Evolutionary conservation across 2,888 invertebrate genomes (phyloP).

Genomic region (Trissoscelio sp.): DNA sequence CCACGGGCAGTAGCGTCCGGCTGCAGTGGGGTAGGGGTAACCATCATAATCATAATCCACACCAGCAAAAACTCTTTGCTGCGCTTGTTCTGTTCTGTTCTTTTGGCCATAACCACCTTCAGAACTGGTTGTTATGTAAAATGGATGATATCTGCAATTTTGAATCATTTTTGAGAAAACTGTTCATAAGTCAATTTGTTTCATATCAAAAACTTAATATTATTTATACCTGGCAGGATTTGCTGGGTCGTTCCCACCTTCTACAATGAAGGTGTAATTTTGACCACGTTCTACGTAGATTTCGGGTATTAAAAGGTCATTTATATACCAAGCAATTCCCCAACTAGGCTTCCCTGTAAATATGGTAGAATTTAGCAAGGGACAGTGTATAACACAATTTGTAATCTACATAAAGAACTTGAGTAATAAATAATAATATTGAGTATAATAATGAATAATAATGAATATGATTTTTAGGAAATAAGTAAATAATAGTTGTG

Average conservation of each 20-base stretch:
- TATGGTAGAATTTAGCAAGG: no score
- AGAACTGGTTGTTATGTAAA: conserved; percentile 94
- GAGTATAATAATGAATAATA: no score
- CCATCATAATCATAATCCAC: conserved; percentile 90
- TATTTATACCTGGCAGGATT: conserved; percentile 90
- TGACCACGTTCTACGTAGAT: conserved; percentile 93
- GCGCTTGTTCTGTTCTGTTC: conserved; percentile 87
- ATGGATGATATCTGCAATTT: conserved; percentile 90
- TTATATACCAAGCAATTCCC: conserved; percentile 97
- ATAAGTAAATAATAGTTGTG: background rate
- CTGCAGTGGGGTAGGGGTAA: conserved; percentile 91
- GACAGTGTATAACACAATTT: no score
- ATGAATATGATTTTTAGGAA: background rate
- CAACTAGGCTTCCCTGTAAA: conserved; percentile 88
- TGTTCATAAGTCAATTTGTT: no score
- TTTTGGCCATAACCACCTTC: conserved; percentile 95
- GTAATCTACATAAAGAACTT: no score
- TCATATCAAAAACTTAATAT: no score
- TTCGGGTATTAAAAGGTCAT: conserved; percentile 95
- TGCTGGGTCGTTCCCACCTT: conserved; percentile 92
- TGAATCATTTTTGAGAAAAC: background rate
- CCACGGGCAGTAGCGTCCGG: conserved; percentile 95
- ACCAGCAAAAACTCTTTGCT: conserved; percentile 92
- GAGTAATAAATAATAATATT: no score
- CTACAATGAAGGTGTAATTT: conserved; percentile 93